These are phyloP conservation scores for Sminthurinus aureus DNA, from an alignment of 2,888 invertebrate species.

Conservation along the genomic window DNA sequence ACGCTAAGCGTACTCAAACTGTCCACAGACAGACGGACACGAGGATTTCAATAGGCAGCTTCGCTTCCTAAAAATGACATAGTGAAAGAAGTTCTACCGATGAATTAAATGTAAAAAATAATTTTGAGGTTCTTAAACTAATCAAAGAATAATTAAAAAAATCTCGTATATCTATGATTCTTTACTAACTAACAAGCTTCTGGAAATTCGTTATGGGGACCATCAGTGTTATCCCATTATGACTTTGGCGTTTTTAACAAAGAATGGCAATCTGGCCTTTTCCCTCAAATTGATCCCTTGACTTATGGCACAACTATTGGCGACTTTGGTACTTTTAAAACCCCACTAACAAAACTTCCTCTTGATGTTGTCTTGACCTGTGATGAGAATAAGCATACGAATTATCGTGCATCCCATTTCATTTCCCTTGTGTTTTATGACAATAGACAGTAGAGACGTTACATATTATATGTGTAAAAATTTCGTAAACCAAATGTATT, in stretches of 20 bases:
- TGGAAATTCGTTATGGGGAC: slow-evolving; percentile 54
- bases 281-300: slow-evolving; percentile 54
- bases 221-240: slow-evolving; percentile 56
- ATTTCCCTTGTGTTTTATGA: no score
- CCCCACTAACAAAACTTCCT: not conserved
- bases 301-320: slow-evolving; percentile 52
- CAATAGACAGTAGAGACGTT: no score
- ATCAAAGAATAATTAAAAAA: not conserved
- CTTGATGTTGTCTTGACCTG: not conserved
- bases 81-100: no score
- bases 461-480: no score
- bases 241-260: slow-evolving; percentile 54
- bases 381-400: no score
- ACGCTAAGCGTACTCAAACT: no score
- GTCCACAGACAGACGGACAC: no score
- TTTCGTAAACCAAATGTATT: no score
- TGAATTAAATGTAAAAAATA: no score
- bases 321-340: slow-evolving; percentile 47
- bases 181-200: slow-evolving; percentile 48
- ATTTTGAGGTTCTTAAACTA: not conserved
- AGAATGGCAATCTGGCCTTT: slow-evolving; percentile 55
- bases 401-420: no score
- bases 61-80: no score
- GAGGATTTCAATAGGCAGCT: no score
- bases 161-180: not conserved